These are phyloP conservation scores for Tachina fera DNA, from an alignment of 2,888 invertebrate genomes.

Conservation along the genomic window DNA sequence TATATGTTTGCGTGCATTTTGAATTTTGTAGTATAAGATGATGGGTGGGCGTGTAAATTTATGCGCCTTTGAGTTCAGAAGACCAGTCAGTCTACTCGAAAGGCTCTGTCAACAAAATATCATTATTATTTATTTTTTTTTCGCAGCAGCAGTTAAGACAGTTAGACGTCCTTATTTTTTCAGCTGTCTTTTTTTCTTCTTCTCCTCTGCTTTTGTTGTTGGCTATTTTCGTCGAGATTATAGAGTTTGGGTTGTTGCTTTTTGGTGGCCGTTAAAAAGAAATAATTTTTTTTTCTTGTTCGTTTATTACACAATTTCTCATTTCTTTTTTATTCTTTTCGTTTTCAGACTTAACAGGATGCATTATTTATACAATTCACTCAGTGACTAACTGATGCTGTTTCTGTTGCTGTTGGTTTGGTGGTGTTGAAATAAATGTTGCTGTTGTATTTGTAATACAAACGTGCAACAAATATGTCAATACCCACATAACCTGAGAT, in stretches of 20 bases:
- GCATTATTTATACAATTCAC: conserved; percentile 64
- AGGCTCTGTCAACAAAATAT: conserved; percentile 64
- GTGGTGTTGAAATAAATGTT: conserved; percentile 54
- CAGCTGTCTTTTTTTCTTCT: not conserved
- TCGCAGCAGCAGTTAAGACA: conserved; percentile 62
- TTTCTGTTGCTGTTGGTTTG: conserved; percentile 30
- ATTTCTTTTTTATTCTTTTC: conserved; percentile 27
- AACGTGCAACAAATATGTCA: not conserved
- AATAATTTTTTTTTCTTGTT: conserved; percentile 29
- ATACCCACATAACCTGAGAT: no score
- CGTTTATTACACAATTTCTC: conserved; percentile 15
- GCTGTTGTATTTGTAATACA: conserved; percentile 36
- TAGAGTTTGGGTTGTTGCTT: conserved; percentile 51
- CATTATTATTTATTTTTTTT: conserved; percentile 54
- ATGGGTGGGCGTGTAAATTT: conserved; percentile 56
- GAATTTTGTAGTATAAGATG: not conserved
- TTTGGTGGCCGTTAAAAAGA: conserved; percentile 52
- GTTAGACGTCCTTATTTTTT: conserved; percentile 64
- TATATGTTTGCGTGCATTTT: not conserved
- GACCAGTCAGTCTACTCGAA: conserved; percentile 54
- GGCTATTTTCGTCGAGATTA: conserved; percentile 43
- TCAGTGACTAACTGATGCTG: conserved; percentile 24
- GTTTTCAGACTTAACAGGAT: conserved; percentile 54
- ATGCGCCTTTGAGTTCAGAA: conserved; percentile 56
- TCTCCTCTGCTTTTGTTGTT: not conserved